These are phyloP conservation scores for Protaetia brevitarsis DNA, from an alignment of 1,140 invertebrate species.

Conservation along the genomic window DNA sequence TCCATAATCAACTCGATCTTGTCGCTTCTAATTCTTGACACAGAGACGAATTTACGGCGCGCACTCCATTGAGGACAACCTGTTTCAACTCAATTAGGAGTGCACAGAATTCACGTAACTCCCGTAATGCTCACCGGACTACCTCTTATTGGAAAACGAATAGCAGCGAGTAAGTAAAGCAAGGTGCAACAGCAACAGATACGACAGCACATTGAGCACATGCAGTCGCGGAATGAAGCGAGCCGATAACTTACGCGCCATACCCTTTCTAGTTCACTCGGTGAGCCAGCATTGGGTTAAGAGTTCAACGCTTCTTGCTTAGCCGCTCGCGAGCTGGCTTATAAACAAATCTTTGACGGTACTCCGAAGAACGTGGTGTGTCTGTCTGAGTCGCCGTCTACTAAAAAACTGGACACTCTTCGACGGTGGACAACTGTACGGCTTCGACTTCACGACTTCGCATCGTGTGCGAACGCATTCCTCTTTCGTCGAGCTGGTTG, in stretches of 20 bases:
- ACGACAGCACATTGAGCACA: not conserved
- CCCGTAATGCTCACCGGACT: not conserved
- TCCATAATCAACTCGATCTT: too few relatives aligned
- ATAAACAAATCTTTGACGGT: not conserved
- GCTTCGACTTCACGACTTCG: not conserved
- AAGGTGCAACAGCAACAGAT: not conserved
- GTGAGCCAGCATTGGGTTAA: conserved; percentile 11
- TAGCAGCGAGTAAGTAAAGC: too few relatives aligned
- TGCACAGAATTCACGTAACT: not conserved
- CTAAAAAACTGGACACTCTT: conserved; percentile 7
- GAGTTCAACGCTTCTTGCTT: conserved; percentile 13
- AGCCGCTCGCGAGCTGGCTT: not conserved
- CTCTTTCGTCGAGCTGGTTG: not conserved
- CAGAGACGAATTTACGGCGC: too few relatives aligned
- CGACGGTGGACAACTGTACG: not conserved
- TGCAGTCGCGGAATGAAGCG: not conserved
- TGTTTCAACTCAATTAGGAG: not conserved
- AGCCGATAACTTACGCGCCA: conserved; percentile 1
- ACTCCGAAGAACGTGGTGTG: not conserved
- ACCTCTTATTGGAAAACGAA: not conserved
- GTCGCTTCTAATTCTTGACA: too few relatives aligned
- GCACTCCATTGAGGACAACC: not conserved
- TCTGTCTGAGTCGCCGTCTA: not conserved
- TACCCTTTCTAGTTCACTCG: conserved; percentile 11
- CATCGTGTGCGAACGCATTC: not conserved